phyloP scores from a whole-genome alignment of 1,140 invertebrate genomes.

The Glomeris maerens region DNA sequence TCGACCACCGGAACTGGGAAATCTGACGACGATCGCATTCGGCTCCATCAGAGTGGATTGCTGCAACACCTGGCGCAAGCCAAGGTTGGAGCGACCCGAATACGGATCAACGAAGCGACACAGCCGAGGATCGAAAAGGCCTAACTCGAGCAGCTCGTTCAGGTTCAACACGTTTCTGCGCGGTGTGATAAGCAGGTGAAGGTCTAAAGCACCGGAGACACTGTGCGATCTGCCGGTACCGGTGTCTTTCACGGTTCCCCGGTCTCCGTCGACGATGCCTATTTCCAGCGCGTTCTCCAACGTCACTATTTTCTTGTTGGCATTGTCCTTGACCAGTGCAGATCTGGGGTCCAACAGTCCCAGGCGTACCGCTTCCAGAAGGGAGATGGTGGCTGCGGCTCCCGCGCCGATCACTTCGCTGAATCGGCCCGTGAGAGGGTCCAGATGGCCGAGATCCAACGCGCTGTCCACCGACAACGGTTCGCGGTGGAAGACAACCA shows the following conservation, averaged over 20 bases:
- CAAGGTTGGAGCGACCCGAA: constrained; percentile 42
- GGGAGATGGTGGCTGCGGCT: constrained; percentile 45
- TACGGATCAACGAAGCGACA: constrained; percentile 68
- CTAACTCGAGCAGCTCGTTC: constrained; percentile 64
- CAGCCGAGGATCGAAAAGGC: constrained; percentile 62
- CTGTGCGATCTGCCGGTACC: constrained; percentile 62
- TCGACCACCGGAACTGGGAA: constrained; percentile 54
- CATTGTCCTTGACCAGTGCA: constrained; percentile 70
- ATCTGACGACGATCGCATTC: constrained; percentile 65
- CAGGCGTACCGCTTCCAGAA: constrained; percentile 51
- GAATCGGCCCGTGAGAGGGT: constrained; percentile 54
- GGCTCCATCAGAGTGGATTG: constrained; percentile 63
- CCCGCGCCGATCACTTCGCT: constrained; percentile 43
- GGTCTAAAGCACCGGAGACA: constrained; percentile 55
- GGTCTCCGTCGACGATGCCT: constrained; percentile 72
- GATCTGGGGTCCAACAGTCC: constrained; percentile 76
- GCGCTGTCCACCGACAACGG: constrained; percentile 61
- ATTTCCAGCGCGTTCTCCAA: constrained; percentile 69
- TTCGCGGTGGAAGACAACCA: constrained; percentile 51
- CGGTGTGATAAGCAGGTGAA: constrained; percentile 55
- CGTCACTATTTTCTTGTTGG: constrained; percentile 63
- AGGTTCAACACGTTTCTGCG: constrained; percentile 53
- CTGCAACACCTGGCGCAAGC: constrained; percentile 57
- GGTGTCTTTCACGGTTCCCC: constrained; percentile 65
- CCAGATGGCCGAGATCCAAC: constrained; percentile 52